A percentile compares a stretch with the other conserved stretches of the same genome.
Conservation (phyloP, 2,113 vertebrate genomes). For the Hucho hucho region DNA sequence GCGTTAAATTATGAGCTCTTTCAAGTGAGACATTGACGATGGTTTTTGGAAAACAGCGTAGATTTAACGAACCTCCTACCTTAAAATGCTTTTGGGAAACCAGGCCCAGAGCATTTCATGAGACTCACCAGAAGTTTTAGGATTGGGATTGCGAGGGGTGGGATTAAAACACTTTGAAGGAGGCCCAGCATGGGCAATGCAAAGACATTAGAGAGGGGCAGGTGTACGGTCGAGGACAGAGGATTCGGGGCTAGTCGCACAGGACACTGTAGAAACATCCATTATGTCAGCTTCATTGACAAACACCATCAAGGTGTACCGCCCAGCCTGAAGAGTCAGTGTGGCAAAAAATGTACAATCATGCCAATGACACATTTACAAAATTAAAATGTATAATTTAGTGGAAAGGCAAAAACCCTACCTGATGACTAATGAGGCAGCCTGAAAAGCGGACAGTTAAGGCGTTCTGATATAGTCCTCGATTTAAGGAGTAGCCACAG, state of each 20-base stretch:
- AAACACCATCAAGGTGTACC: conserved; percentile 54
- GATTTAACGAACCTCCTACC: no score
- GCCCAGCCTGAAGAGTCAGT: conserved; percentile 31
- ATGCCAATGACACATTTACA: neutral
- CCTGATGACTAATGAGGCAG: conserved; percentile 55
- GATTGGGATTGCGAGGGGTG: neutral
- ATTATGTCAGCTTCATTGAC: conserved; percentile 3
- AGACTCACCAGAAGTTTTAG: no score
- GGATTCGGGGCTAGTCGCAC: conserved; percentile 2
- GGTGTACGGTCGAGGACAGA: neutral
- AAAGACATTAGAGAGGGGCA: neutral
- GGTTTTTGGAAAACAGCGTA: no score
- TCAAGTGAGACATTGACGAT: no score
- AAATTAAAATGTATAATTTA: neutral
- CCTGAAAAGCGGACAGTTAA: conserved; percentile 55
- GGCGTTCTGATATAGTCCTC: neutral
- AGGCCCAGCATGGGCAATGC: neutral
- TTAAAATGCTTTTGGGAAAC: no score
- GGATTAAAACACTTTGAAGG: neutral
- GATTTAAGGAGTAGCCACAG: conserved; percentile 54
- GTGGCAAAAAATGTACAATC: neutral
- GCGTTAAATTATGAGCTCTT: no score
- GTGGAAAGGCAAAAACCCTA: conserved; percentile 3
- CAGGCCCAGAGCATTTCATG: no score
- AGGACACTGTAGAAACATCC: conserved; percentile 32